Evolutionary conservation across 2,113 vertebrate species (phyloP).

Genomic region (Eubucco bourcierii): DNA sequence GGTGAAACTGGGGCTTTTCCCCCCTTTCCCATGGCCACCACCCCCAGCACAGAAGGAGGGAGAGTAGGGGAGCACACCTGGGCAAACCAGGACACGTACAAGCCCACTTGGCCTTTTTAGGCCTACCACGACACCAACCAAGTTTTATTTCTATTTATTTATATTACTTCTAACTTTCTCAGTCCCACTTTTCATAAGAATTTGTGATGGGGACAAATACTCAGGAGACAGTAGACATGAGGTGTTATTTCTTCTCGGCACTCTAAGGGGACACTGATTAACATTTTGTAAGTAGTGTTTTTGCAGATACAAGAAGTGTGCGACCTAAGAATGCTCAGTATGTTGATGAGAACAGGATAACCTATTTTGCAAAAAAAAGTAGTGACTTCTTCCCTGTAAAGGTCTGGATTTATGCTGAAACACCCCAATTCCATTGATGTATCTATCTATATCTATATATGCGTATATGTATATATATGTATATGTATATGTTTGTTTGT

Average conservation of each 20-base stretch:
- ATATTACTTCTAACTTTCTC: not conserved
- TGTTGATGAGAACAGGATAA: not conserved
- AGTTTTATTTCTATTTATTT: too few relatives aligned
- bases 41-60: too few relatives aligned
- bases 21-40: too few relatives aligned
- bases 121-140: too few relatives aligned
- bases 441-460: too few relatives aligned
- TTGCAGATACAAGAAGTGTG: not conserved
- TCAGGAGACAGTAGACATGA: not conserved
- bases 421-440: not conserved
- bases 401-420: not conserved
- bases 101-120: too few relatives aligned
- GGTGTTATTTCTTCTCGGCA: not conserved
- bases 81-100: too few relatives aligned
- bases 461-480: too few relatives aligned
- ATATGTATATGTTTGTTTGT: too few relatives aligned
- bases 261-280: not conserved
- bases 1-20: too few relatives aligned
- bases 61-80: too few relatives aligned
- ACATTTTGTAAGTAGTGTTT: not conserved
- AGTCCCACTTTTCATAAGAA: not conserved
- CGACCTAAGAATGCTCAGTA: not conserved
- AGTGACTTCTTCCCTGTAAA: not conserved
- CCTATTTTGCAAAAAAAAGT: rapidly evolving
- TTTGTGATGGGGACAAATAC: not conserved